phyloP scores from a whole-genome alignment of 2,888 invertebrate genomes.

The Conus canariensis region DNA sequence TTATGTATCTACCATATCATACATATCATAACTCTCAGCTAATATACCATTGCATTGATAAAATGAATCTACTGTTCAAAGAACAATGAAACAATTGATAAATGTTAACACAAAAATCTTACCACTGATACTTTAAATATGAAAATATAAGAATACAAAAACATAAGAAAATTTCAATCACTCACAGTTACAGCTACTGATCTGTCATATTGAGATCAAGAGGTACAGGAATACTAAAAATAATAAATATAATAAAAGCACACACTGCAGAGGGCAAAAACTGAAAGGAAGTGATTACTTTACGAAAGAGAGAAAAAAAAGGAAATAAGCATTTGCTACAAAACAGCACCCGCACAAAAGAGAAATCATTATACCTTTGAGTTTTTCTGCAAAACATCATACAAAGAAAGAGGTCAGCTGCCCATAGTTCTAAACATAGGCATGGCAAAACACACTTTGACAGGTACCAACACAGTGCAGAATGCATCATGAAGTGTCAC shows the following conservation, averaged over 20 bases:
- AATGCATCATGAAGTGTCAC: too few species aligned
- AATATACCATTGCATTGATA: too few species aligned
- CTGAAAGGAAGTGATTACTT: neutral
- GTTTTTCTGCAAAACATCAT: slow-evolving; percentile 50
- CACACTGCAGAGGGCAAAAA: neutral
- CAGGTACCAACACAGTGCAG: too few species aligned
- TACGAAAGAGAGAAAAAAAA: neutral
- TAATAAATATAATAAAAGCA: neutral
- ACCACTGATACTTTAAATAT: too few species aligned
- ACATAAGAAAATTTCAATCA: neutral
- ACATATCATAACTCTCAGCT: too few species aligned
- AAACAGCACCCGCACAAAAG: too few species aligned
- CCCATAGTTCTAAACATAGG: neutral
- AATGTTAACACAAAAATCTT: too few species aligned
- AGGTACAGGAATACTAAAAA: neutral
- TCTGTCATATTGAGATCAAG: neutral
- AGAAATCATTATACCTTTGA: slow-evolving; percentile 49
- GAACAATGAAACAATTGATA: too few species aligned
- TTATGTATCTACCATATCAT: too few species aligned
- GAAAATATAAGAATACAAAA: too few species aligned
- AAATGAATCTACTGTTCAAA: too few species aligned
- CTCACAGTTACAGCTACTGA: neutral
- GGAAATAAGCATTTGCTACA: neutral
- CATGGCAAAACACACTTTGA: neutral
- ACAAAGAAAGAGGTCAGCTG: neutral